Conservation (phyloP, 2,797 vertebrate species). For the Chaunax sp. region DNA sequence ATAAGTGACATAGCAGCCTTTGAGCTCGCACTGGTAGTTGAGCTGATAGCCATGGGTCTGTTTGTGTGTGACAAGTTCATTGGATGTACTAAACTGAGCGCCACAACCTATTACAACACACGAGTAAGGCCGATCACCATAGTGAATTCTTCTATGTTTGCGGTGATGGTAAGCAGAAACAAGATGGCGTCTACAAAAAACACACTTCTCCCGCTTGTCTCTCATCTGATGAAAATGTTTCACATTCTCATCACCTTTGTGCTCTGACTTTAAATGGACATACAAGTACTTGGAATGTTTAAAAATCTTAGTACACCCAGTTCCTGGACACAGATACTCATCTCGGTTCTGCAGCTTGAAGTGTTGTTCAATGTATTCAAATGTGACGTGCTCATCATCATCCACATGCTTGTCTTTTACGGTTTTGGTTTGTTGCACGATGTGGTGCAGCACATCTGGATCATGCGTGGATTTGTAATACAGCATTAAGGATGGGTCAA, state of each 20-base stretch:
- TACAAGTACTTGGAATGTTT: conserved; percentile 98
- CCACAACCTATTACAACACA: conserved; percentile 93
- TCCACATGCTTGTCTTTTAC: conserved; percentile 72
- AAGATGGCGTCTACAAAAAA: conserved; percentile 94
- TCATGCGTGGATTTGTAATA: conserved; percentile 85
- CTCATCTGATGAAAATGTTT: conserved; percentile 95
- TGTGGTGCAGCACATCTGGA: conserved; percentile 81
- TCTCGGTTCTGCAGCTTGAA: conserved; percentile 93
- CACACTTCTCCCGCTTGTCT: conserved; percentile 94
- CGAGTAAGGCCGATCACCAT: conserved; percentile 88
- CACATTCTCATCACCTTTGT: conserved; percentile 92
- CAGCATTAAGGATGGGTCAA: conserved; percentile 83
- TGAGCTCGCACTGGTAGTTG: conserved; percentile 92
- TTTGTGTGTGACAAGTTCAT: conserved; percentile 94
- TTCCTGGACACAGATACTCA: conserved; percentile 93
- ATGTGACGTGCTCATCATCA: conserved; percentile 88
- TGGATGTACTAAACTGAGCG: conserved; percentile 88
- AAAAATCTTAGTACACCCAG: conserved; percentile 90
- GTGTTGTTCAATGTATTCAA: conserved; percentile 90
- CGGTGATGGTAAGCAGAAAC: conserved; percentile 92
- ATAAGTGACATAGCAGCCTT: conserved; percentile 93
- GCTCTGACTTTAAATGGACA: conserved; percentile 94
- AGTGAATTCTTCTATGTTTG: conserved; percentile 91
- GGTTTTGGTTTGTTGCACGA: conserved; percentile 78
- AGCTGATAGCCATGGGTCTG: conserved; percentile 92